Evolutionary conservation across 2,113 vertebrate species (phyloP).

Genomic region (Carettochelys insculpta): DNA sequence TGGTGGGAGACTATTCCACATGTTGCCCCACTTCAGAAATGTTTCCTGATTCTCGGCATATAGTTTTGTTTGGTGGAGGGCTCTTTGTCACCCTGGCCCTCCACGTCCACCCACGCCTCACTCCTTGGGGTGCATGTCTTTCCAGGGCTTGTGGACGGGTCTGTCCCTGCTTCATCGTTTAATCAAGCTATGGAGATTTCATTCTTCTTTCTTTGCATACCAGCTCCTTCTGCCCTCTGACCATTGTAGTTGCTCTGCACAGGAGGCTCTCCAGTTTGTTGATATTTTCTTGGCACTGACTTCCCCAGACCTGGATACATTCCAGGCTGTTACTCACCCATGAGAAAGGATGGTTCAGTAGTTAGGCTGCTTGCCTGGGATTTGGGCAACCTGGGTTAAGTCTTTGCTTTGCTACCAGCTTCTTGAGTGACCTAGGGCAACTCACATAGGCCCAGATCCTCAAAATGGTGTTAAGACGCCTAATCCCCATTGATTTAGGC

Average conservation of each 20-base stretch:
- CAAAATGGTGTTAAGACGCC: background rate
- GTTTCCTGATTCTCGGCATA: background rate
- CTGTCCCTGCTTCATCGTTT: background rate
- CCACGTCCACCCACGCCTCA: background rate
- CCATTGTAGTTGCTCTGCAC: background rate
- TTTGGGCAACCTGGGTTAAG: background rate
- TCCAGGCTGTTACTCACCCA: fast-evolving
- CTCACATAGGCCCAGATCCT: background rate
- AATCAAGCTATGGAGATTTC: background rate
- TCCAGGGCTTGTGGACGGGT: background rate
- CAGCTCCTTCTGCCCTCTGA: background rate
- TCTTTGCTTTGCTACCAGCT: background rate
- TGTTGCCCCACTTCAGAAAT: background rate
- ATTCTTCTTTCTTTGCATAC: background rate
- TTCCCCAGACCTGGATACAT: background rate
- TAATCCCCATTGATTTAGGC: background rate
- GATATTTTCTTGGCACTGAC: background rate
- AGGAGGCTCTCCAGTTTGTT: background rate
- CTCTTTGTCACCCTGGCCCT: background rate
- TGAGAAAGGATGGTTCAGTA: background rate
- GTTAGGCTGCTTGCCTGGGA: background rate
- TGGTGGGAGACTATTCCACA: background rate
- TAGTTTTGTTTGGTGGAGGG: background rate
- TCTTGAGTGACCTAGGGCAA: background rate
- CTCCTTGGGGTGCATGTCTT: background rate